phyloP scores from a whole-genome alignment of 2,797 vertebrate species.

The Dallia pectoralis region DNA sequence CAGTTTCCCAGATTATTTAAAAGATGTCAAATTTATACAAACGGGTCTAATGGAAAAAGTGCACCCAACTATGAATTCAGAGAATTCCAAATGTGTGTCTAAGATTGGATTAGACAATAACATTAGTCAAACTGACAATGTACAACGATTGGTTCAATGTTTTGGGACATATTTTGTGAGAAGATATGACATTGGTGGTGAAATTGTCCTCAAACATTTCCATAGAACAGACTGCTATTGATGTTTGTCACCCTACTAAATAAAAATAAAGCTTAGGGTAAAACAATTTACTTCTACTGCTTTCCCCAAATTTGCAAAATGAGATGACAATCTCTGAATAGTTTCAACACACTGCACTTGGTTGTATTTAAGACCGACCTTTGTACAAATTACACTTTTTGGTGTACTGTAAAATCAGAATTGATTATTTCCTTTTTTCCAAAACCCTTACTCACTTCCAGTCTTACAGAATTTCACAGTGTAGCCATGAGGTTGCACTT shows the following conservation, averaged over 20 bases:
- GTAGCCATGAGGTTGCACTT: slow-evolving; percentile 14
- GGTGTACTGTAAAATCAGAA: neutral
- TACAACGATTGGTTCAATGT: slow-evolving; percentile 13
- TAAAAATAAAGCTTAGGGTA: neutral
- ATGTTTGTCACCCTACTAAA: neutral
- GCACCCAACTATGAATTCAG: slow-evolving; percentile 75
- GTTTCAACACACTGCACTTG: slow-evolving; percentile 48
- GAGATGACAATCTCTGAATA: slow-evolving; percentile 49
- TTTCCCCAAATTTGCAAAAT: slow-evolving; percentile 50
- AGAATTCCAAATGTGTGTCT: slow-evolving; percentile 69
- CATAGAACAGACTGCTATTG: neutral
- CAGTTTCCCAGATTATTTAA: slow-evolving; percentile 35
- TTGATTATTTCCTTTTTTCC: slow-evolving; percentile 13
- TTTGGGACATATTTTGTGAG: neutral
- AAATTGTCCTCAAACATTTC: neutral
- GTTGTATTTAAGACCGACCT: slow-evolving; percentile 23
- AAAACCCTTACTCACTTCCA: slow-evolving; percentile 26
- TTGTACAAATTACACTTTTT: neutral
- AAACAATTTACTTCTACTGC: neutral
- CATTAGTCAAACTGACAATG: slow-evolving; percentile 38
- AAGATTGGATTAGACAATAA: slow-evolving; percentile 52
- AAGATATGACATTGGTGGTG: neutral
- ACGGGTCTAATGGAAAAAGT: slow-evolving; percentile 54
- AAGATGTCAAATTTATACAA: slow-evolving; percentile 46
- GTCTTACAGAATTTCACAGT: slow-evolving; percentile 12